Base-by-base conservation (phyloP, 2,113 vertebrate genomes). In the Silurus glanis region DNA sequence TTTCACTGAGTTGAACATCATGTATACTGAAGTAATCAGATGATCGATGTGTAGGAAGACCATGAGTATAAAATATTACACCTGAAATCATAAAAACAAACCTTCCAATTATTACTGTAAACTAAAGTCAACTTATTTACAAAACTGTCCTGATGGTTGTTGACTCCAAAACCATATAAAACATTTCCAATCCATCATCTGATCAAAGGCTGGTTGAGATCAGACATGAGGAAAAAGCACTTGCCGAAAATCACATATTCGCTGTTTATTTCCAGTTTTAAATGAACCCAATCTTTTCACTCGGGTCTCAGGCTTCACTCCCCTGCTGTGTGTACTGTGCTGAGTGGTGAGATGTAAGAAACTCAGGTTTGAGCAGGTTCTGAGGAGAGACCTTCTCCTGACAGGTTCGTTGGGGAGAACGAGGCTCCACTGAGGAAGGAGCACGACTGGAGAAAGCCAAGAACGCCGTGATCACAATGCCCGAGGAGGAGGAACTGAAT, bases 341-440 rank as follows among this genome's bases (percentile, higher is more conserved):
- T 2, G 61, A 62, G 61, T 9, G 6, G 2, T 67, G 64, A 28
- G 13, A 9, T 53, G 72, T 51, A 21, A 21, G 17, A 3, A 23
- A 49, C 7, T 49, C 16, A 67, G 28, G 16, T 8, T 72, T 47
- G 21, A 23, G 47, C 21, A 13, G 47, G 21, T 51, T 7, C 51
- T 17, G 67, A 23, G 66, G 28, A 9, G 17, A 58, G 17, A 23
- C 45, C 17, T 14, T 74, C 17, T 82, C 1, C 16, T 59, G 21
- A 71, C 56, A 97, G 97, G 97, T 97, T 45, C 96, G 95, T 25
- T 97, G 97, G 97, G 97, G 97, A 0, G 97, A 96, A 72, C 97
- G 96, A 90, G 97, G 97, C 74, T 97, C 97, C 19, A 97, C 97
- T 0, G 97, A 97, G 86, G 97, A 97, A 95, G 97, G 97, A 3